These are phyloP conservation scores for Myanophis thanlyinensis DNA, from an alignment of 2,113 vertebrate species.

Conservation along the genomic window DNA sequence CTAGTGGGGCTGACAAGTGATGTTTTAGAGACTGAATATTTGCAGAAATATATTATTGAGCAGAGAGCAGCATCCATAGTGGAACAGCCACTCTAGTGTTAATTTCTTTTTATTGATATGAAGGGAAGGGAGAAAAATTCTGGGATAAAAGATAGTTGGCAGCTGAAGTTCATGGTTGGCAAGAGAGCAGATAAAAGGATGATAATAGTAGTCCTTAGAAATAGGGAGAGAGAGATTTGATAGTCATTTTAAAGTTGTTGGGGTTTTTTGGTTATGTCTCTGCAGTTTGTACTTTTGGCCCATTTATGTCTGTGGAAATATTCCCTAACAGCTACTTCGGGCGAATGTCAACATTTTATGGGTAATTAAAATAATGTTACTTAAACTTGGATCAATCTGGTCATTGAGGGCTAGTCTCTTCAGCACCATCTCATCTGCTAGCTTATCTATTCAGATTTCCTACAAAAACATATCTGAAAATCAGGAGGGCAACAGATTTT, in stretches of 20 bases:
- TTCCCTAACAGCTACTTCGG: background rate
- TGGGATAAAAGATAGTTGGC: background rate
- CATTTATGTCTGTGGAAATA: background rate
- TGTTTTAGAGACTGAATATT: background rate
- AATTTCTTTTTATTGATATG: background rate
- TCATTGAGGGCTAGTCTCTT: background rate
- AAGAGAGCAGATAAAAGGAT: background rate
- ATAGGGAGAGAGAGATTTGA: background rate
- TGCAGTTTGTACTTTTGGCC: background rate
- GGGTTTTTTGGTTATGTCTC: background rate
- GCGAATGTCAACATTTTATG: background rate
- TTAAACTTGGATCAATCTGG: background rate
- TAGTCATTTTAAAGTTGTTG: background rate
- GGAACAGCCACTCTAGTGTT: background rate
- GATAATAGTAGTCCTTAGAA: background rate
- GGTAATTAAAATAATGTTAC: background rate
- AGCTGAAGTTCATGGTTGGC: background rate
- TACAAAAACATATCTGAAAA: background rate
- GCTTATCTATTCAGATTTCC: background rate
- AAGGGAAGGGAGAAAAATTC: background rate
- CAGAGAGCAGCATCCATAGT: background rate
- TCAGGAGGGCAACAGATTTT: background rate
- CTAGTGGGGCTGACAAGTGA: background rate
- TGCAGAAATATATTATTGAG: background rate
- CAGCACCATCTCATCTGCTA: background rate